phyloP scores from a whole-genome alignment of 1,140 invertebrate genomes.

The Phymorhynchus buccinoides region DNA sequence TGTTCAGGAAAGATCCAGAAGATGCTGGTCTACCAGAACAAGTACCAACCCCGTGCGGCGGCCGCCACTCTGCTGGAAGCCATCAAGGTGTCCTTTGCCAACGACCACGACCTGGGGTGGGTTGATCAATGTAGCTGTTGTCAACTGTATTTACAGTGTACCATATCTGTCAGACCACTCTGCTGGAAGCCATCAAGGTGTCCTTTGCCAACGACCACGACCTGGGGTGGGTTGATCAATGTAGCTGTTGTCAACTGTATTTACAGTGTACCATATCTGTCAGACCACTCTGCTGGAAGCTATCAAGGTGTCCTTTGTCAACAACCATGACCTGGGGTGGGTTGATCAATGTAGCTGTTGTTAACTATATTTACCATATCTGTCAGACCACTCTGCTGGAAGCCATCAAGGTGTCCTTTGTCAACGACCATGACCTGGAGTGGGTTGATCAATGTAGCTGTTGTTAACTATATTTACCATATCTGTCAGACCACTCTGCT shows the following conservation, averaged over 20 bases:
- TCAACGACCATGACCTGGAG: slow-evolving; percentile 69
- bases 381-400: slow-evolving; percentile 65
- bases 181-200: slow-evolving; percentile 67
- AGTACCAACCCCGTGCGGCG: slow-evolving; percentile 59
- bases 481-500: too few species aligned
- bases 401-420: slow-evolving; percentile 64
- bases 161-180: too few species aligned
- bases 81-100: slow-evolving; percentile 62
- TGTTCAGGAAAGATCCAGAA: slow-evolving; percentile 68
- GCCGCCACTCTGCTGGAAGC: slow-evolving; percentile 66
- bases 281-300: slow-evolving; percentile 67
- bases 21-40: slow-evolving; percentile 65
- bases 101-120: slow-evolving; percentile 71
- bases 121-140: too few species aligned
- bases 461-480: too few species aligned
- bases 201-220: slow-evolving; percentile 67
- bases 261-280: too few species aligned
- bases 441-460: too few species aligned
- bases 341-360: too few species aligned
- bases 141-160: too few species aligned
- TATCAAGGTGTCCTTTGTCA: slow-evolving; percentile 62
- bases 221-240: slow-evolving; percentile 69
- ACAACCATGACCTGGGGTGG: slow-evolving; percentile 71
- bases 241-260: too few species aligned
- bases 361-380: too few species aligned